Conservation (phyloP, 2,888 invertebrate genomes). For the Chalcis sispes region DNA sequence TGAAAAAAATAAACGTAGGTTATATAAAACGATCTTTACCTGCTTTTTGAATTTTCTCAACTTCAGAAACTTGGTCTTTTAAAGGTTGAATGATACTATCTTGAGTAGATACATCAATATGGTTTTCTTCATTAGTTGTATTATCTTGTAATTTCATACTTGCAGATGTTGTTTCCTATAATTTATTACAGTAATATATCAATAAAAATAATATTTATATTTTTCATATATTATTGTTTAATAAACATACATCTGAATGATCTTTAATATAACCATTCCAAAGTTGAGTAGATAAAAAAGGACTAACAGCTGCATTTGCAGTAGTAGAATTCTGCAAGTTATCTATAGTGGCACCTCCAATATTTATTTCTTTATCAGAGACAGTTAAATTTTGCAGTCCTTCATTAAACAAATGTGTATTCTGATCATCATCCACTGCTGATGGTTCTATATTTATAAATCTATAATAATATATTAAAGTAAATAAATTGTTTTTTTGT, state of each 20-base stretch:
- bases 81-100: constrained; percentile 68
- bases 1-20: too few relatives aligned
- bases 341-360: constrained; percentile 76
- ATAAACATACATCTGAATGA: constrained; percentile 24
- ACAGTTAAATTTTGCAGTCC: constrained; percentile 72
- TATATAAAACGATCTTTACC: constrained; percentile 73
- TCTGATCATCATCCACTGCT: constrained; percentile 79
- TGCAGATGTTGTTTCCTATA: constrained; percentile 49
- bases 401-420: constrained; percentile 74
- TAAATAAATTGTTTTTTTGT: not conserved
- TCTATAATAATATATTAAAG: constrained; percentile 70
- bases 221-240: not conserved
- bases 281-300: constrained; percentile 69
- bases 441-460: constrained; percentile 84
- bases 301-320: constrained; percentile 67
- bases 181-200: constrained; percentile 2
- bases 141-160: constrained; percentile 60
- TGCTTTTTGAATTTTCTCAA: constrained; percentile 80
- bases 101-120: constrained; percentile 59
- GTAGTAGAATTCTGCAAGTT: constrained; percentile 66
- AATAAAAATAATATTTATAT: constrained; percentile 21
- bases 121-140: constrained; percentile 61
- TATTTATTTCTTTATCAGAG: constrained; percentile 72
- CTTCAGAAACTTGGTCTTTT: constrained; percentile 77
- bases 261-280: constrained; percentile 66